Base-by-base conservation (phyloP, 2,888 invertebrate genomes). In the Acleris laterana region DNA sequence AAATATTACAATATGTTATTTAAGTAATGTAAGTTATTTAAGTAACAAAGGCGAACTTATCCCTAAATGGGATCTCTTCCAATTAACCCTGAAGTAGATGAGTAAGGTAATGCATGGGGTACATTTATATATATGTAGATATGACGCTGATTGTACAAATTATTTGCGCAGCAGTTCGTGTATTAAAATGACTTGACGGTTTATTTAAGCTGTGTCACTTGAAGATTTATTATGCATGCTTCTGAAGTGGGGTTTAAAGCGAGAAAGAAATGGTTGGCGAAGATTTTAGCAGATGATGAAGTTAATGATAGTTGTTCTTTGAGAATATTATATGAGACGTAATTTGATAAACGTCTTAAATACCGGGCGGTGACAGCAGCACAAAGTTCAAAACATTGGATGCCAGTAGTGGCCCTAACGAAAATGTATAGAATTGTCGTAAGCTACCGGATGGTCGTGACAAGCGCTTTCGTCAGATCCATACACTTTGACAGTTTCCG, bases 201-300 rank as follows among this genome's bases (percentile, higher is more conserved):
- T 60, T 55, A 11, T n/a, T 3, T 56, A 22, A 50, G 55, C 55
- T 53, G 17, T 51, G 60, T 7, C 9, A 3, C 42, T n/a, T 61
- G 13, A 60, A 55, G 60, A 65, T 65, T 65, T 65, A 65, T 65
- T 61, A 61, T 65, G 60, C 65, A 65, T 65, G 60, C 65, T 56
- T 44, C 65, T 46, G 60, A 65, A 65, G 65, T 61, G 55, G 65
- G 55, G 60, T 50, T 65, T 65, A 61, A 64, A 65, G 65, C 65
- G 56, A 44, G 60, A 65, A 60, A 61, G 65, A 61, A 65, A 65
- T 61, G 55, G 60, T 65, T 61, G 50, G 65, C 60, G 55, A 61
- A 61, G 65, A 65, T 65, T 65, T 65, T 51, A 65, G 55, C 65
- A 60, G 65, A 65, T 65, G 65, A 65, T 65, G 65, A 65, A 61